Conservation (phyloP, 2,888 invertebrate species). For the Thymelicus acteon region DNA sequence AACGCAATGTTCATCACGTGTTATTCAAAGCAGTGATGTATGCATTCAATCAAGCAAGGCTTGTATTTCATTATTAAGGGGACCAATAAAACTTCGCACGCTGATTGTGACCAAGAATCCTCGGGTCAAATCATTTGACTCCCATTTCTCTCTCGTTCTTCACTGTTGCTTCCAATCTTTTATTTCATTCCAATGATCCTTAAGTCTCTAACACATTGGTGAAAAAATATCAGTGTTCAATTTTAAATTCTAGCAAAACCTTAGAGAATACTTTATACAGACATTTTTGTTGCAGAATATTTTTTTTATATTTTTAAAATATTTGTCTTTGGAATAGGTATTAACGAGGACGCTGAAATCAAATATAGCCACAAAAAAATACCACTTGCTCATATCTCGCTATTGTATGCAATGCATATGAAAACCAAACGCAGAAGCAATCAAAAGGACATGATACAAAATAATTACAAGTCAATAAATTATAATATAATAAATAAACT, state of each 20-base stretch:
- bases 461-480: neutral
- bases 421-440: too few relatives aligned
- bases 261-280: too few relatives aligned
- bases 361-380: too few relatives aligned
- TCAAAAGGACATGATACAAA: too few relatives aligned
- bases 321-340: too few relatives aligned
- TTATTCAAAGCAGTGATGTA: constrained; percentile 64
- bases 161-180: constrained; percentile 44
- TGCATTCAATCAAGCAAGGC: constrained; percentile 67
- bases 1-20: constrained; percentile 10
- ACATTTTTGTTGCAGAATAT: too few relatives aligned
- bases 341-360: too few relatives aligned
- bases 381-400: too few relatives aligned
- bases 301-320: too few relatives aligned
- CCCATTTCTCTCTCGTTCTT: constrained; percentile 53
- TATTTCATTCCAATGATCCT: constrained; percentile 40
- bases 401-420: too few relatives aligned
- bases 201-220: constrained; percentile 10
- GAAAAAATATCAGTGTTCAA: neutral
- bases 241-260: too few relatives aligned
- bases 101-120: constrained; percentile 78
- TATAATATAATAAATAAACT: neutral
- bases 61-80: constrained; percentile 72
- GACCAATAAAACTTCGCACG: constrained; percentile 78
- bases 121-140: constrained; percentile 77